Percentiles rank a stretch among this genome's conserved stretches.
These are phyloP conservation scores for Falco novaeseelandiae DNA, from an alignment of 2,797 vertebrate genomes.

Conservation along the genomic window DNA sequence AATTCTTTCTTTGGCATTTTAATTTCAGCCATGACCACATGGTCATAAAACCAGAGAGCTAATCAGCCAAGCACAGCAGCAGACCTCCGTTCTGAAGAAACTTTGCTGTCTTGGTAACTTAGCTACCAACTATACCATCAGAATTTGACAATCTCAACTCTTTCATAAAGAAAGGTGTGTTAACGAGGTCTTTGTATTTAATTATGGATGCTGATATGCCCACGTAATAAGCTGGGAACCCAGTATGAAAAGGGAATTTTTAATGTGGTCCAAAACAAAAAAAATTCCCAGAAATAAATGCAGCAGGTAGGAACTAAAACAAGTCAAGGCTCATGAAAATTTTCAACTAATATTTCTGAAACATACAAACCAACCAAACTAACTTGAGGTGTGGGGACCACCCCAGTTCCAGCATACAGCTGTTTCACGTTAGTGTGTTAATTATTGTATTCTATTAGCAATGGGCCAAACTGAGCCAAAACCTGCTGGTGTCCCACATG, in stretches of 20 bases:
- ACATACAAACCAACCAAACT: rapidly evolving
- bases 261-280: neutral
- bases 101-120: neutral
- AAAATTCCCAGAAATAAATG: neutral
- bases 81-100: neutral
- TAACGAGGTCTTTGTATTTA: neutral
- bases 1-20: neutral
- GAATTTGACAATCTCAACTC: neutral
- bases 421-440: neutral
- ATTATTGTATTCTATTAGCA: neutral
- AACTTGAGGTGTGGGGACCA: neutral
- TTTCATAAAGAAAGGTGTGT: neutral
- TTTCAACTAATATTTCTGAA: neutral
- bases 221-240: neutral
- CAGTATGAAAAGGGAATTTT: neutral
- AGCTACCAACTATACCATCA: neutral
- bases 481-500: neutral
- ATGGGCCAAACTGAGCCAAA: neutral
- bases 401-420: neutral
- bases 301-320: neutral
- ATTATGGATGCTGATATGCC: neutral
- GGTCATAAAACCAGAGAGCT: neutral
- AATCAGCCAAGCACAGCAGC: neutral
- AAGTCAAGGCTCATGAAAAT: neutral
- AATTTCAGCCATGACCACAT: neutral